Evolutionary conservation across 1,140 invertebrate genomes (phyloP), one percentile per base, ranked within the genome.

Genomic region (Drosophila sucinea): DNA sequence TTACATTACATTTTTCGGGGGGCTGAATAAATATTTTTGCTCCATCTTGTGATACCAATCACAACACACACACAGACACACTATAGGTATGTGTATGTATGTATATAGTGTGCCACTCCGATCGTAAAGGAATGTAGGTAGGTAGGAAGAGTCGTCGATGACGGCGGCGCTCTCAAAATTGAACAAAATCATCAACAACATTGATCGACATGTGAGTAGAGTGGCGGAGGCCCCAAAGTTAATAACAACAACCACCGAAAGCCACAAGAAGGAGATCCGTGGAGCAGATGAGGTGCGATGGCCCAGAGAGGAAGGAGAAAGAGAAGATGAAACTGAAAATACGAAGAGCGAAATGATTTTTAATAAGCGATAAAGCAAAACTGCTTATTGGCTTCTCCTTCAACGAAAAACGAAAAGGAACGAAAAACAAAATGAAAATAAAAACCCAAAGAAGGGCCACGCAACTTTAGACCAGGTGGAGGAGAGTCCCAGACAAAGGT

Each of bases 331-430:
- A 80, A 86, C 80, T 89, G 85, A 82, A 77, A 91, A 91, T 90
- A 91, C 84, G 81, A 91, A 91, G 89, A 91, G 89, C 89, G 89
- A 91, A 91, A 90, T 91, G 90, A 91, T 91, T 91, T 91, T 91
- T 91, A 91, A 91, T 91, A 91, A 91, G 79, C 90, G 90, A 91
- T 91, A 91, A 91, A 91, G 87, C 85, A 90, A 91, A 91, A 91
- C 86, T 91, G 86, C 90, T 91, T 91, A 91, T 90, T 90, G 90
- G 89, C 89, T 90, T 87, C 83, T 81, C 65, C 68, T 57, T 47
- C 60, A 60, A 38, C 41, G 11, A 32, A 33, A 33, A 57, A 51
- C 23, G 51, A 35, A 55, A 40, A 30, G 51, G 51, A 65, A 54
- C 51, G 41, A 67, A 67, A 55, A 8, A 32, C 33, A 27, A 54